phyloP scores from a whole-genome alignment of 2,888 invertebrate species.

The Thymelicus sylvestris region DNA sequence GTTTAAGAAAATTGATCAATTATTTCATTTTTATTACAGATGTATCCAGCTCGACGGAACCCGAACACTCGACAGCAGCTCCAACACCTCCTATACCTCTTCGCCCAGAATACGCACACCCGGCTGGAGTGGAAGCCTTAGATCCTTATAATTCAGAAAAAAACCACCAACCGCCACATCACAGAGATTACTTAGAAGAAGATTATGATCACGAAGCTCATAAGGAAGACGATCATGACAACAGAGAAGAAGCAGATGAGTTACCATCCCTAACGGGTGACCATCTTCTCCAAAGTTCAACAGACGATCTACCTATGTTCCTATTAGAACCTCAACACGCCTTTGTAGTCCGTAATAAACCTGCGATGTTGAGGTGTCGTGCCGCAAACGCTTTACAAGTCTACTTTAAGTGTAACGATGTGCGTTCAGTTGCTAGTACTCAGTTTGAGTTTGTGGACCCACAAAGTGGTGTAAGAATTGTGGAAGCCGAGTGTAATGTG shows the following conservation, averaged over 20 bases:
- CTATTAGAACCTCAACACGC: conserved; percentile 94
- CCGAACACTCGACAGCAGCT: conserved; percentile 63
- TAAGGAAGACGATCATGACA: conserved; percentile 77
- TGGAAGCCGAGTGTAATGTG: conserved; percentile 94
- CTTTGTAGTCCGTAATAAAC: conserved; percentile 95
- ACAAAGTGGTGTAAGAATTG: conserved; percentile 93
- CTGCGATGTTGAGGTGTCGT: conserved; percentile 94
- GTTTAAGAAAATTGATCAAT: not conserved
- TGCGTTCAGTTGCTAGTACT: conserved; percentile 87
- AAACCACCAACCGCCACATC: conserved; percentile 65
- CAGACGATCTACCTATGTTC: conserved; percentile 93
- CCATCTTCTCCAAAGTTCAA: conserved; percentile 81
- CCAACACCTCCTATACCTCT: conserved; percentile 71
- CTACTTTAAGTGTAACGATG: conserved; percentile 96
- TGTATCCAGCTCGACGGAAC: conserved; percentile 65
- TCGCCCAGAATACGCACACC: conserved; percentile 78
- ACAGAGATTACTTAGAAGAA: conserved; percentile 78
- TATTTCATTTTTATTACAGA: conserved; percentile 63
- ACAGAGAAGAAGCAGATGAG: conserved; percentile 79
- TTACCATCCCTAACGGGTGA: conserved; percentile 77
- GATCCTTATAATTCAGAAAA: conserved; percentile 81
- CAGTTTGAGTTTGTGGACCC: conserved; percentile 95
- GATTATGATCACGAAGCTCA: conserved; percentile 77
- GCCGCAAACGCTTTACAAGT: conserved; percentile 95
- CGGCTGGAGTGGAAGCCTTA: conserved; percentile 76